Conservation (phyloP, 1,140 invertebrate species). For the Sitobion miscanthi region DNA sequence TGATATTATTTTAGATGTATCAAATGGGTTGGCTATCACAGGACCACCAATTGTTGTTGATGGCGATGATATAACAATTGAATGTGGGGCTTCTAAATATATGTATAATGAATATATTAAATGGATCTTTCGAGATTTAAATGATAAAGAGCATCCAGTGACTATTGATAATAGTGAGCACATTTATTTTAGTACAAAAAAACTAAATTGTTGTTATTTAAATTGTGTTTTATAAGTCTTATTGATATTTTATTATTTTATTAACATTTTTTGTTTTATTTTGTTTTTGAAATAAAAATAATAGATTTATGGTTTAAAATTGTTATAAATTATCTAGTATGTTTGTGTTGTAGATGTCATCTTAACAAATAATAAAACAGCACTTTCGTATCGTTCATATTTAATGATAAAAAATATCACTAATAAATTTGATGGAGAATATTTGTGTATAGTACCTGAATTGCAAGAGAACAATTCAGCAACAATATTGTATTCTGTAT, state of each 20-base stretch:
- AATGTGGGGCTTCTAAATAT: constrained; percentile 67
- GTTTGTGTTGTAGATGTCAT: constrained; percentile 16
- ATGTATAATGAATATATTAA: constrained; percentile 64
- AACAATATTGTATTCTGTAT: not conserved
- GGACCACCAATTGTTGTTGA: constrained; percentile 62
- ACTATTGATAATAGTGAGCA: not conserved
- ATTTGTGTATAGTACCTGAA: constrained; percentile 21
- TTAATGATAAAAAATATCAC: constrained; percentile 42
- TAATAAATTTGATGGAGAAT: constrained; percentile 43
- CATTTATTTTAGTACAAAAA: not conserved
- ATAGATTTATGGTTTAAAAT: not conserved
- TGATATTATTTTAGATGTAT: constrained; percentile 58
- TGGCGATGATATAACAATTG: constrained; percentile 66
- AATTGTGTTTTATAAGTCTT: not conserved
- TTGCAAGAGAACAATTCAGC: not conserved
- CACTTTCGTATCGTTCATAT: constrained; percentile 19
- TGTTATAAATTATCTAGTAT: not conserved
- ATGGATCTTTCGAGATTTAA: constrained; percentile 61
- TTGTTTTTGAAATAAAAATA: not conserved
- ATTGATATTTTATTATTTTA: not conserved
- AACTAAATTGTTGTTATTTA: not conserved
- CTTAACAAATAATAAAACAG: constrained; percentile 20
- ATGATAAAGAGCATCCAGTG: not conserved
- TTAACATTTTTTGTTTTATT: not conserved
- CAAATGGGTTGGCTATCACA: constrained; percentile 56